These are phyloP conservation scores for Rhinichthys klamathensis DNA, from an alignment of 2,113 vertebrate species.

Conservation along the genomic window DNA sequence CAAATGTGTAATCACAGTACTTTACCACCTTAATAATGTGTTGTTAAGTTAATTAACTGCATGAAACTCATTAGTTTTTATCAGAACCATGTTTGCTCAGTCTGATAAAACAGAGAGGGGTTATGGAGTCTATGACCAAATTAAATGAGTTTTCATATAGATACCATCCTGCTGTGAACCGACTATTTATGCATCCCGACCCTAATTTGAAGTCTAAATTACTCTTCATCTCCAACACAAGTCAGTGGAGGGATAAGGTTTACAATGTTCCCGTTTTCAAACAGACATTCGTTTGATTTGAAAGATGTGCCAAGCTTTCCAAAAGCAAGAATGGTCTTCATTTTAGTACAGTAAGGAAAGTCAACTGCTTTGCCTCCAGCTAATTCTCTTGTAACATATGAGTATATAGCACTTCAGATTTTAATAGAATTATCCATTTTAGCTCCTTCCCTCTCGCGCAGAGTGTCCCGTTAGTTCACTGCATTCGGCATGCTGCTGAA, in stretches of 20 bases:
- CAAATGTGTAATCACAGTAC: constrained; percentile 1
- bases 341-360: constrained; percentile 19
- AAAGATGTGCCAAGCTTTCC: not conserved
- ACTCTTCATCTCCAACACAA: not conserved
- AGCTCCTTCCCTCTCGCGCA: not conserved
- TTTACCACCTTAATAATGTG: constrained; percentile 29
- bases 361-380: constrained; percentile 13
- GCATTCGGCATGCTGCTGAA: not conserved
- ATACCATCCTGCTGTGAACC: constrained; percentile 38
- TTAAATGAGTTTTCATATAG: constrained; percentile 40
- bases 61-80: constrained; percentile 54
- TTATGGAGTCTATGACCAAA: constrained; percentile 21
- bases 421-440: constrained; percentile 29
- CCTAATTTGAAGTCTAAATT: constrained; percentile 28
- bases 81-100: constrained; percentile 37
- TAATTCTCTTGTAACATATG: constrained; percentile 16
- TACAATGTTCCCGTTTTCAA: constrained; percentile 13
- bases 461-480: not conserved
- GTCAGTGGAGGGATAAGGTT: not conserved
- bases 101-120: constrained; percentile 24
- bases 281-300: not conserved
- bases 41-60: constrained; percentile 39
- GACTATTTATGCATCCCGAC: constrained; percentile 21
- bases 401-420: constrained; percentile 29
- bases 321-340: not conserved